Percentiles rank a stretch among this genome's conserved stretches.
These are phyloP conservation scores for Melanargia galathea DNA, from an alignment of 2,888 invertebrate genomes.

Conservation along the genomic window DNA sequence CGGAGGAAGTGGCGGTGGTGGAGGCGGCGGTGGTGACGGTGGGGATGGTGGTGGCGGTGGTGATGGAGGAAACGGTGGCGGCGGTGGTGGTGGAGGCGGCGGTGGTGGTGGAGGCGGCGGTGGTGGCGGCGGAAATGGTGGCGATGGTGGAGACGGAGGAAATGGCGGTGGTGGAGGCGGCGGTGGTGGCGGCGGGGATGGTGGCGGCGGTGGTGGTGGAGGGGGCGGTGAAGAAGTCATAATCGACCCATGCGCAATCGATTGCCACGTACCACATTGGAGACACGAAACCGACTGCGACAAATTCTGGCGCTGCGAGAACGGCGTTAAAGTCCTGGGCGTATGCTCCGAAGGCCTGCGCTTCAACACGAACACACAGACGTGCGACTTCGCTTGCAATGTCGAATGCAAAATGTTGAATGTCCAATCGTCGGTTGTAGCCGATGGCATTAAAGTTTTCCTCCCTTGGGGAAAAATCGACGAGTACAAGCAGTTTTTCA, in stretches of 20 bases:
- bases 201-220: slow-evolving; percentile 24
- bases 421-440: slow-evolving; percentile 46
- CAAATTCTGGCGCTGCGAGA: slow-evolving; percentile 67
- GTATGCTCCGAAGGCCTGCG: slow-evolving; percentile 65
- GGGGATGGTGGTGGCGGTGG: slow-evolving; percentile 26
- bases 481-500: slow-evolving; percentile 1
- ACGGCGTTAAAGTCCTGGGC: slow-evolving; percentile 47
- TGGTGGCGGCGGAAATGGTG: slow-evolving; percentile 12
- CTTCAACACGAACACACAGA: slow-evolving; percentile 58
- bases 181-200: slow-evolving; percentile 36
- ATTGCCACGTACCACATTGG: slow-evolving; percentile 66
- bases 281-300: slow-evolving; percentile 64
- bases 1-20: slow-evolving; percentile 25
- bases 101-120: slow-evolving; percentile 36
- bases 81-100: slow-evolving; percentile 13
- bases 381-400: slow-evolving; percentile 67
- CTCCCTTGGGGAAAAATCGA: slow-evolving; percentile 58
- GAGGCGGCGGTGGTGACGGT: slow-evolving; percentile 9
- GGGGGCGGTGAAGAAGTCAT: slow-evolving; percentile 26
- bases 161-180: slow-evolving; percentile 25
- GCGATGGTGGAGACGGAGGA: slow-evolving; percentile 21
- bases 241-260: slow-evolving; percentile 46
- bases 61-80: slow-evolving; percentile 20
- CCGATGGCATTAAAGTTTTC: slow-evolving; percentile 56
- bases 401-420: slow-evolving; percentile 52